Conservation (phyloP, 2,797 vertebrate species). For the Sebastes melanostomus region DNA sequence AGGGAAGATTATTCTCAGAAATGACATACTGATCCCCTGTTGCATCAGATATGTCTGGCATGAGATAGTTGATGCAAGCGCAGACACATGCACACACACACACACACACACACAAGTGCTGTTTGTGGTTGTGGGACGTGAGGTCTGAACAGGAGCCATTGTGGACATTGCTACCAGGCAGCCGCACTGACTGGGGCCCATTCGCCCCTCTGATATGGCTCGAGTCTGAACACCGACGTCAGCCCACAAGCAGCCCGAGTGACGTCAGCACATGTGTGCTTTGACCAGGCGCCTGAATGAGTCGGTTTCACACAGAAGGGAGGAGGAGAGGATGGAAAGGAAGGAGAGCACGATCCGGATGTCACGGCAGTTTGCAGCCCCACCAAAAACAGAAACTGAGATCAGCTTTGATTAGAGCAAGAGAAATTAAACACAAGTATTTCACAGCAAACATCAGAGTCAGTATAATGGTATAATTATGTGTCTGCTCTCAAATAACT, state of each 20-base stretch:
- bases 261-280: slow-evolving; percentile 67
- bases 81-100: neutral
- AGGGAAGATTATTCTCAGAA: slow-evolving; percentile 54
- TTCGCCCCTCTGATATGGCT: slow-evolving; percentile 58
- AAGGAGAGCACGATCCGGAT: slow-evolving; percentile 10
- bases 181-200: slow-evolving; percentile 48
- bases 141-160: slow-evolving; percentile 71
- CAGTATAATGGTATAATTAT: slow-evolving; percentile 74
- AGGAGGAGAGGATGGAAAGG: slow-evolving; percentile 4
- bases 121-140: slow-evolving; percentile 59
- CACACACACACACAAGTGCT: slow-evolving; percentile 7
- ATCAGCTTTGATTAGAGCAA: slow-evolving; percentile 63
- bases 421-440: slow-evolving; percentile 59
- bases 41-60: slow-evolving; percentile 64
- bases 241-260: slow-evolving; percentile 64
- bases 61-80: slow-evolving; percentile 51
- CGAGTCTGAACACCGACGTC: slow-evolving; percentile 60
- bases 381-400: slow-evolving; percentile 38
- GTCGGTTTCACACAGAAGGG: slow-evolving; percentile 38
- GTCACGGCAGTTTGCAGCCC: slow-evolving; percentile 21
- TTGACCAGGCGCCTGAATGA: slow-evolving; percentile 49
- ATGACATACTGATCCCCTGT: slow-evolving; percentile 61
- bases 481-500: slow-evolving; percentile 75
- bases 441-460: slow-evolving; percentile 60
- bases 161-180: slow-evolving; percentile 56